Percentiles rank a stretch among this genome's conserved stretches.
Conservation (phyloP, 2,113 vertebrate species). For the Mormyrus lacerda region DNA sequence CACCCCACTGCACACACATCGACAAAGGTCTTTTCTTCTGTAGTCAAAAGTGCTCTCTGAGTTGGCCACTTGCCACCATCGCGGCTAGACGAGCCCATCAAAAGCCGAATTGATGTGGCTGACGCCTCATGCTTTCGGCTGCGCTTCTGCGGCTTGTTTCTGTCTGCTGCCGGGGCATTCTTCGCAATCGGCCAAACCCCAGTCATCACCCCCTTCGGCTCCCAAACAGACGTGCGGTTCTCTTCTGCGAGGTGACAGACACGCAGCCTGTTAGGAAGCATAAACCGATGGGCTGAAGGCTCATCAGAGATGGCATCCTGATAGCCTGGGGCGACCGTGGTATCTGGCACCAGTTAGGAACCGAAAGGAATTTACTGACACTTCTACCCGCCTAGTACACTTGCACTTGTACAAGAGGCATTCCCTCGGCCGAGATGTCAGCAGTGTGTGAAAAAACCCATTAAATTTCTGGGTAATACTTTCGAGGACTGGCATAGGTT, state of each 20-base stretch:
- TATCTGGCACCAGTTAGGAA: background rate
- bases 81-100: background rate
- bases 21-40: background rate
- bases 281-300: background rate
- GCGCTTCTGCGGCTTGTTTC: background rate
- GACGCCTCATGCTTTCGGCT: background rate
- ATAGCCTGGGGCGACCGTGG: background rate
- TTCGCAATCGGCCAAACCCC: background rate
- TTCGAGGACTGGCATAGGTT: background rate
- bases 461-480: background rate
- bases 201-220: background rate
- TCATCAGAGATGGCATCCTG: background rate
- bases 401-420: background rate
- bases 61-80: background rate
- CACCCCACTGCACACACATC: slow-evolving; percentile 1
- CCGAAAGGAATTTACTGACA: background rate
- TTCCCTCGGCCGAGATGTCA: background rate
- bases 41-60: background rate
- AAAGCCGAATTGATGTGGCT: background rate
- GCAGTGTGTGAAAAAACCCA: background rate
- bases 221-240: background rate
- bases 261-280: background rate
- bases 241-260: background rate
- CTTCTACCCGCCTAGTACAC: background rate
- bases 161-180: background rate